Evolutionary conservation across 2,113 vertebrate species (phyloP).

Genomic region (Pyxicephalus adspersus): DNA sequence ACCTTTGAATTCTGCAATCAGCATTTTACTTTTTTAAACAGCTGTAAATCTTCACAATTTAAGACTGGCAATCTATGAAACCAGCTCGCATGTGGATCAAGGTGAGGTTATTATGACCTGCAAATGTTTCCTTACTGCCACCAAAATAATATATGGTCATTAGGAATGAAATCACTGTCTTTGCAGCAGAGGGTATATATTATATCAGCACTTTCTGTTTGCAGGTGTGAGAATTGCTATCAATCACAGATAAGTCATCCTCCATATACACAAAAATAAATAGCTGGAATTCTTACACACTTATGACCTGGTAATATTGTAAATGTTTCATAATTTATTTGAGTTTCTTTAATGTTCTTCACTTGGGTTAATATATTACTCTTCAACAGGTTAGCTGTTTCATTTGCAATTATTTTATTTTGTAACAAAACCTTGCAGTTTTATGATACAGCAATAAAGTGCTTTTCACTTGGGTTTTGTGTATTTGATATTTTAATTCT

Average conservation of each 20-base stretch:
- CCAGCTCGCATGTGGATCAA: too few relatives aligned
- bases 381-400: constrained; percentile 25
- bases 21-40: too few relatives aligned
- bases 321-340: not conserved
- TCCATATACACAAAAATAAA: not conserved
- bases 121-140: too few relatives aligned
- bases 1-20: too few relatives aligned
- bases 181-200: too few relatives aligned
- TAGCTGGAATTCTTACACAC: not conserved
- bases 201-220: not conserved
- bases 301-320: not conserved
- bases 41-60: too few relatives aligned
- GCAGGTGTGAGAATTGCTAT: not conserved
- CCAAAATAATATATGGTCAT: too few relatives aligned
- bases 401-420: not conserved
- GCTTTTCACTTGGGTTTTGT: constrained; percentile 1
- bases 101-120: too few relatives aligned
- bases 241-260: not conserved
- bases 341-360: not conserved
- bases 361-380: not conserved
- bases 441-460: not conserved
- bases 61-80: too few relatives aligned
- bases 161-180: too few relatives aligned
- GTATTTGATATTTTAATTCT: constrained; percentile 19
- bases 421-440: constrained; percentile 14